Evolutionary conservation across 2,113 vertebrate genomes (phyloP).

Genomic region (Isichthys henryi): DNA sequence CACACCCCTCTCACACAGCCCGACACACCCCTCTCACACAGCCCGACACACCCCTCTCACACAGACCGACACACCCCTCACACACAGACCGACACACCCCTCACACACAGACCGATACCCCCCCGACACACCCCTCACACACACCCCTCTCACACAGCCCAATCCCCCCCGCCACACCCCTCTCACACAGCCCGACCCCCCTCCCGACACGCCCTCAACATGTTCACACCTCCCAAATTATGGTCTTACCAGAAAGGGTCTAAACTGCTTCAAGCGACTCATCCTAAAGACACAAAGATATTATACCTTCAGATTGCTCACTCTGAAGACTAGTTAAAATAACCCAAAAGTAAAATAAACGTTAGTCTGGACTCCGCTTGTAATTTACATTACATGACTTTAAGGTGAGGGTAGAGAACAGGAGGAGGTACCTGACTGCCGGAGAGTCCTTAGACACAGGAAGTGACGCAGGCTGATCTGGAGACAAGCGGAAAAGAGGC

Average conservation of each 20-base stretch:
- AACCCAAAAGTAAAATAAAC: not conserved
- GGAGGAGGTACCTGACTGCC: slow-evolving; percentile 1
- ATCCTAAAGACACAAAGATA: slow-evolving; percentile 8
- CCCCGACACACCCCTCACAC: not conserved
- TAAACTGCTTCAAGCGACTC: slow-evolving; percentile 17
- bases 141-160: not conserved
- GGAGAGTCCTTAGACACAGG: not conserved
- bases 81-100: not conserved
- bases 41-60: not conserved
- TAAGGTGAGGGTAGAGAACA: not conserved
- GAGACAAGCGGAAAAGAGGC: not conserved
- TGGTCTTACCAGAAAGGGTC: slow-evolving; percentile 20
- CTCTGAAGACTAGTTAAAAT: not conserved
- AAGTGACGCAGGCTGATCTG: slow-evolving; percentile 7
- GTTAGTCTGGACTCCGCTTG: not conserved
- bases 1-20: not conserved
- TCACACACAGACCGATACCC: not conserved
- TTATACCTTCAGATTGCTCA: not conserved
- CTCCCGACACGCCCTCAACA: not conserved
- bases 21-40: not conserved
- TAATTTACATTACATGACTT: not conserved
- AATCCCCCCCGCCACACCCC: not conserved
- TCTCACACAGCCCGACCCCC: not conserved
- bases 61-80: not conserved
- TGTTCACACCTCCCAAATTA: not conserved